Conservation (phyloP, 2,888 invertebrate species). For the Mycalesis mineus region DNA sequence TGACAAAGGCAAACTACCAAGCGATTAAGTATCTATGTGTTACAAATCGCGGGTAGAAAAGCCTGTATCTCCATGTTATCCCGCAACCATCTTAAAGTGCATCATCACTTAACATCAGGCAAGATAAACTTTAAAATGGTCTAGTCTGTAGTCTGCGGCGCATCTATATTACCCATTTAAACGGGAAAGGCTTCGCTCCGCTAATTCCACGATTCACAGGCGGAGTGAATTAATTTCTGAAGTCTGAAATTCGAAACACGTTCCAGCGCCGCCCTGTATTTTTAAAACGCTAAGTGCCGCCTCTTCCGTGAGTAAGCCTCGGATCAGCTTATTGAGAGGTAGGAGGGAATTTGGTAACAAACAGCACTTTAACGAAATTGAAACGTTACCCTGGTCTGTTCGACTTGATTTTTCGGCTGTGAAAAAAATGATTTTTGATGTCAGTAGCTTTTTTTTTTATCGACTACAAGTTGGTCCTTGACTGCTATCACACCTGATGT, state of each 20-base stretch:
- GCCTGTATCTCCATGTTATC: too few species aligned
- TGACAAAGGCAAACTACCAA: not conserved
- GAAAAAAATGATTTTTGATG: too few species aligned
- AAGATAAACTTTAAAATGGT: too few species aligned
- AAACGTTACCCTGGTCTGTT: too few species aligned
- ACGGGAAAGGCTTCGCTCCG: slow-evolving; percentile 18
- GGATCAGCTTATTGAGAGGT: slow-evolving; percentile 15
- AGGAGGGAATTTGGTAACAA: not conserved
- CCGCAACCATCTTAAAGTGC: too few species aligned
- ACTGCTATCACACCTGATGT: too few species aligned
- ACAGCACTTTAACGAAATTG: not conserved
- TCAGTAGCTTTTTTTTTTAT: too few species aligned
- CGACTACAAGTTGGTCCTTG: too few species aligned
- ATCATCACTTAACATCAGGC: too few species aligned
- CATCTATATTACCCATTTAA: slow-evolving; percentile 20
- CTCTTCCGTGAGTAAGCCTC: slow-evolving; percentile 20
- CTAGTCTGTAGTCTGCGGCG: slow-evolving; percentile 10
- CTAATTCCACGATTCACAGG: slow-evolving; percentile 26
- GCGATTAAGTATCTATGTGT: too few species aligned
- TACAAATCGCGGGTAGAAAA: too few species aligned
- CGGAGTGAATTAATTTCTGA: slow-evolving; percentile 28
- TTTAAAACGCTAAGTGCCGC: slow-evolving; percentile 27
- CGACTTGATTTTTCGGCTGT: too few species aligned
- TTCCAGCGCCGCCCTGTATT: slow-evolving; percentile 22
- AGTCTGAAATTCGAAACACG: slow-evolving; percentile 28